Percentiles rank a stretch among this genome's conserved stretches.
Conservation (phyloP, 2,113 vertebrate species). For the Corynorhinus townsendii region DNA sequence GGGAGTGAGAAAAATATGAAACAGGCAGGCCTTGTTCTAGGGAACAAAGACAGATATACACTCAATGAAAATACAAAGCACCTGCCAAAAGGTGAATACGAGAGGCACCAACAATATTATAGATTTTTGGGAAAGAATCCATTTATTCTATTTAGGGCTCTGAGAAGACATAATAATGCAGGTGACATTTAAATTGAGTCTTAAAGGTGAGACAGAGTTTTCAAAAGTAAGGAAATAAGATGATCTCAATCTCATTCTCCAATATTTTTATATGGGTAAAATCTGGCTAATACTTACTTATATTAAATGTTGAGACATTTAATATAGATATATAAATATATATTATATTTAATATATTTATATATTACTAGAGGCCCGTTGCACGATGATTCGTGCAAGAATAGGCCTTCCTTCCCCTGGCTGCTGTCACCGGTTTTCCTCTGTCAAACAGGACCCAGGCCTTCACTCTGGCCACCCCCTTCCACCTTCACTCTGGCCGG, state of each 20-base stretch:
- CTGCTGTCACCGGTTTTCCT: too few relatives aligned
- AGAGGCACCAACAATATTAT: not conserved
- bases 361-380: too few relatives aligned
- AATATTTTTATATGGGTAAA: not conserved
- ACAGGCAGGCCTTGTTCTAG: not conserved
- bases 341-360: too few relatives aligned
- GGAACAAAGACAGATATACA: not conserved
- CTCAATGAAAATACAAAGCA: not conserved
- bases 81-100: not conserved
- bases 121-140: slow-evolving; percentile 19
- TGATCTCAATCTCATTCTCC: not conserved
- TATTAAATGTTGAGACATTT: too few relatives aligned
- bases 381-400: too few relatives aligned
- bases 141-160: not conserved
- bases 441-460: too few relatives aligned
- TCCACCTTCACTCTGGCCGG: too few relatives aligned
- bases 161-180: not conserved
- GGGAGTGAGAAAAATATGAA: not conserved
- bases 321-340: too few relatives aligned
- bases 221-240: not conserved
- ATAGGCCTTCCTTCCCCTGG: too few relatives aligned
- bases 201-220: not conserved
- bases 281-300: not conserved
- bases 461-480: too few relatives aligned
- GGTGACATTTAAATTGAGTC: not conserved